A percentile compares a stretch with the other conserved stretches of the same genome.
phyloP scores from a whole-genome alignment of 2,113 vertebrate genomes.

The Campylomormyrus numenius region DNA sequence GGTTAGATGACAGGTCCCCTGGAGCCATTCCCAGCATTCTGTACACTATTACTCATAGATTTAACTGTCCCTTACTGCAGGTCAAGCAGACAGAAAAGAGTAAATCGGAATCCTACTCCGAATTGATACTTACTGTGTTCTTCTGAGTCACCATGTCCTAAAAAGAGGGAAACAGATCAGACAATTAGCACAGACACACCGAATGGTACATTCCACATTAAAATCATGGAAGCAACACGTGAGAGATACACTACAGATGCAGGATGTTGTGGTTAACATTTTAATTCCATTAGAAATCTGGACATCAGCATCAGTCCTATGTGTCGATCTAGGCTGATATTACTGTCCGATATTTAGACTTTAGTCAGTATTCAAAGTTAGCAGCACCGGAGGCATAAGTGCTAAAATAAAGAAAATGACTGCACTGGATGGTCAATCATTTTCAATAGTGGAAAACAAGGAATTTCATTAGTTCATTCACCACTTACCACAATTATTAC shows the following conservation, averaged over 20 bases:
- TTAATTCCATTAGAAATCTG: background rate
- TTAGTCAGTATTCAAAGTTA: background rate
- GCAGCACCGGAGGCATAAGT: background rate
- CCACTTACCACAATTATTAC: background rate
- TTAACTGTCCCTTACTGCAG: background rate
- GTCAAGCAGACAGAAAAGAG: background rate
- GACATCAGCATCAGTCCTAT: background rate
- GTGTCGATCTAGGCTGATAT: background rate
- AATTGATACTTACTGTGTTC: slow-evolving; percentile 83
- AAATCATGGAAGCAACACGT: background rate
- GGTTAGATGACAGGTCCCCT: background rate
- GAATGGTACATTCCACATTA: background rate
- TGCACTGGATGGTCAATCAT: background rate
- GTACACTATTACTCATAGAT: background rate
- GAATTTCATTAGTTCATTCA: background rate
- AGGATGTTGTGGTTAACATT: background rate
- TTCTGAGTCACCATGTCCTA: slow-evolving; percentile 90
- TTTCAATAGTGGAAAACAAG: background rate
- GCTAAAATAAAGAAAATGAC: background rate
- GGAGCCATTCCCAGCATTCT: background rate
- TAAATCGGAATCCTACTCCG: background rate
- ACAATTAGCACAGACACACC: slow-evolving; percentile 15
- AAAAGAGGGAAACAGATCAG: slow-evolving; percentile 36
- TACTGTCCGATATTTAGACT: background rate
- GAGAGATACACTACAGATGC: background rate